Percentiles rank a stretch among this genome's conserved stretches.
Conservation (phyloP, 2,888 invertebrate genomes). For the Erebia epiphron region DNA sequence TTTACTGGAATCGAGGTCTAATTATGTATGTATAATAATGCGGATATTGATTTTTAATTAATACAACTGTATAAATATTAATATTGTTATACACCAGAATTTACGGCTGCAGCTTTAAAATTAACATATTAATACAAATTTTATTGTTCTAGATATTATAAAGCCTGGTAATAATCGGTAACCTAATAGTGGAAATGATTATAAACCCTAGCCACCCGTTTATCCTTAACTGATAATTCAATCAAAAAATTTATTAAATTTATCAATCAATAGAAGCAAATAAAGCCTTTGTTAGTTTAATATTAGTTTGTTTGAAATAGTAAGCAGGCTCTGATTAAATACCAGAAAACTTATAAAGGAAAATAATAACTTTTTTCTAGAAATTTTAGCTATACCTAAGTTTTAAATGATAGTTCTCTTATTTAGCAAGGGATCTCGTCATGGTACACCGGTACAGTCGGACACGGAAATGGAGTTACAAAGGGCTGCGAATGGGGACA, state of each 20-base stretch:
- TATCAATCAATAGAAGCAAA: too few species aligned
- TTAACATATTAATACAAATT: not conserved
- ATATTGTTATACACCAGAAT: not conserved
- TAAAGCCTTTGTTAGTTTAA: too few species aligned
- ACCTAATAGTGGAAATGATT: not conserved
- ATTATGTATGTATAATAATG: not conserved
- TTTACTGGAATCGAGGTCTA: not conserved
- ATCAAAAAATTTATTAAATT: too few species aligned
- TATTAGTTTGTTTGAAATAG: too few species aligned
- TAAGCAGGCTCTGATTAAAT: too few species aligned
- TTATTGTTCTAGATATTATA: not conserved
- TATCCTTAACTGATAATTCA: too few species aligned
- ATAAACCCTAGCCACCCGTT: too few species aligned
- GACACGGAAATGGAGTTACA: conserved; percentile 96
- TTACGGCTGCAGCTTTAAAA: not conserved
- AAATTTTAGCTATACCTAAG: not conserved
- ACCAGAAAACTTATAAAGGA: too few species aligned
- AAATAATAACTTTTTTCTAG: too few species aligned
- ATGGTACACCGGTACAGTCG: conserved; percentile 94
- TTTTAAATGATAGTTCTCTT: not conserved
- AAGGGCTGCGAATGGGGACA: conserved; percentile 65
- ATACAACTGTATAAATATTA: conserved; percentile 1
- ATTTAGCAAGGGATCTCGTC: conserved; percentile 82
- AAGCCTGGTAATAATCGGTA: not conserved
- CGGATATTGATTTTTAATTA: conserved; percentile 10